Percentiles rank a stretch among this genome's conserved stretches.
These are phyloP conservation scores for Drosophila yakuba DNA, from an alignment of 1,140 invertebrate genomes.

Conservation along the genomic window DNA sequence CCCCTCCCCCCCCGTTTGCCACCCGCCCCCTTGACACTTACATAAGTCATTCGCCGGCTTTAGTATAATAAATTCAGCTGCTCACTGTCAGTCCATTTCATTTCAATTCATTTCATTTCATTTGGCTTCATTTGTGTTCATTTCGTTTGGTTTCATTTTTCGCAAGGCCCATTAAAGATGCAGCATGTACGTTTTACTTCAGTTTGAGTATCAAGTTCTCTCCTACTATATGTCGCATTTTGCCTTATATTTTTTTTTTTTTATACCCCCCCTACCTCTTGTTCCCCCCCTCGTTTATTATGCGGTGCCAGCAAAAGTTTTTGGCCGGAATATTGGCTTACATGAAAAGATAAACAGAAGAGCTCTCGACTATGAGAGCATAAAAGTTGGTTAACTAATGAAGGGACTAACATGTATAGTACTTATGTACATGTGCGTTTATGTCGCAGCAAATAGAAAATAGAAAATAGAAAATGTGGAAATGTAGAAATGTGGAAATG, in stretches of 20 bases:
- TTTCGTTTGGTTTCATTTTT: conserved; percentile 20
- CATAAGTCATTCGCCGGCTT: conserved; percentile 26
- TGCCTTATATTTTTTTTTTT: background rate
- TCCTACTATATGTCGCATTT: conserved; percentile 2
- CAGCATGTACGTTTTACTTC: conserved; percentile 29
- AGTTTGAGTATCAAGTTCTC: conserved; percentile 1
- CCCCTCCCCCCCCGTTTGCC: too few species aligned
- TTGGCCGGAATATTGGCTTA: conserved; percentile 37
- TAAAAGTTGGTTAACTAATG: conserved; percentile 47
- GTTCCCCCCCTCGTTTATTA: conserved; percentile 14
- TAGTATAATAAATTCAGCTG: conserved; percentile 36
- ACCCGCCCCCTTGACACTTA: conserved; percentile 1
- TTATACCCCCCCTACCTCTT: too few species aligned
- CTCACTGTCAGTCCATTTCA: conserved; percentile 34
- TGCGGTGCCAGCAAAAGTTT: conserved; percentile 36
- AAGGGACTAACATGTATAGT: conserved; percentile 12
- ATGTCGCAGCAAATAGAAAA: conserved; percentile 13
- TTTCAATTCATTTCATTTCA: conserved; percentile 1
- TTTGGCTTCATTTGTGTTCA: too few species aligned
- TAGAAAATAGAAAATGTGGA: background rate
- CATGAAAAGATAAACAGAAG: conserved; percentile 32
- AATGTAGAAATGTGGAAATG: background rate
- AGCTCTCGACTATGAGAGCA: conserved; percentile 11
- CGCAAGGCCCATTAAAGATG: conserved; percentile 38
- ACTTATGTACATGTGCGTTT: conserved; percentile 1